A percentile compares a stretch with the other conserved stretches of the same genome.
Evolutionary conservation across 2,888 invertebrate species (phyloP).

Genomic region (Tachina fera): DNA sequence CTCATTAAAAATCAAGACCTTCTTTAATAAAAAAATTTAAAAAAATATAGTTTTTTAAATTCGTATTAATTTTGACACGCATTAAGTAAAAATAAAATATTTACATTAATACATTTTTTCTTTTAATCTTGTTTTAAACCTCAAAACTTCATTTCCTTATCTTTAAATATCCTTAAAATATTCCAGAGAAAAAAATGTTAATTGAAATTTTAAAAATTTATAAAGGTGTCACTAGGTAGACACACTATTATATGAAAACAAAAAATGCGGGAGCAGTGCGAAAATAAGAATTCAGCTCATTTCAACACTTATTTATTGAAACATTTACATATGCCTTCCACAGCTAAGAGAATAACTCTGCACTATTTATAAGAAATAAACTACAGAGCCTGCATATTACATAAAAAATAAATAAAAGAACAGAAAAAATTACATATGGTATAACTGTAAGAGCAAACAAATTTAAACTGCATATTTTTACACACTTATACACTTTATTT

Average conservation of each 20-base stretch:
- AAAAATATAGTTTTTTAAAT: too few relatives aligned
- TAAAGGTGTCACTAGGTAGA: constrained; percentile 56
- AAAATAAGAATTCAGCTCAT: constrained; percentile 9
- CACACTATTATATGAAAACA: constrained; percentile 21
- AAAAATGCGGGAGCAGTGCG: neutral
- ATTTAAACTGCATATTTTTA: constrained; percentile 42
- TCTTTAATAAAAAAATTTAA: too few relatives aligned
- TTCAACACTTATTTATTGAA: constrained; percentile 63
- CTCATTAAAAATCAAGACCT: too few relatives aligned
- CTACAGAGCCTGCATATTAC: neutral
- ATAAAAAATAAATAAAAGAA: neutral
- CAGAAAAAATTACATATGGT: neutral
- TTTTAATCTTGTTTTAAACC: too few relatives aligned
- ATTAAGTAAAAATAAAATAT: too few relatives aligned
- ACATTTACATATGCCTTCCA: constrained; percentile 46
- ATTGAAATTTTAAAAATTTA: constrained; percentile 62
- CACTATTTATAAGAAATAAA: neutral
- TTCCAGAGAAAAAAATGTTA: constrained; percentile 9
- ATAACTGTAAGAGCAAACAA: constrained; percentile 42
- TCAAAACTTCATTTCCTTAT: neutral
- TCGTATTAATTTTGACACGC: too few relatives aligned
- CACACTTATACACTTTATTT: constrained; percentile 23
- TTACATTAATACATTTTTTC: neutral
- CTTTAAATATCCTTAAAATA: neutral
- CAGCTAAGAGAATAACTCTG: constrained; percentile 27